Evolutionary conservation across 2,888 invertebrate species (phyloP).

Genomic region (Saturnia japonica): DNA sequence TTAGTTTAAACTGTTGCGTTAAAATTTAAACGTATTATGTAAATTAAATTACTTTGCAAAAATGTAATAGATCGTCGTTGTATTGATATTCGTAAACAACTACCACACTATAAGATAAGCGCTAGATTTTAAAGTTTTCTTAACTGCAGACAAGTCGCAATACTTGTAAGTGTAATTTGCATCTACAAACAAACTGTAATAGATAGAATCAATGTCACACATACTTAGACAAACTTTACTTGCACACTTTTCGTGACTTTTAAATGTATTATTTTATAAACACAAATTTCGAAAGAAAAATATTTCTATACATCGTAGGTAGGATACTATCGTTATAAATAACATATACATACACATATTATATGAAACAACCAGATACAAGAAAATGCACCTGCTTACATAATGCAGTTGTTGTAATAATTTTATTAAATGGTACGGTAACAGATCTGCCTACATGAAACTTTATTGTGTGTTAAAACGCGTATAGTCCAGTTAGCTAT

Average conservation of each 20-base stretch:
- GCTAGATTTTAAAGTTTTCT: constrained; percentile 17
- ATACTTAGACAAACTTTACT: constrained; percentile 22
- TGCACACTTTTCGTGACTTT: not conserved
- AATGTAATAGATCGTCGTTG: not conserved
- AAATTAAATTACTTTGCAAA: not conserved
- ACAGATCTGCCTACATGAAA: constrained; percentile 11
- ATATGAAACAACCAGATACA: not conserved
- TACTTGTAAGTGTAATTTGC: constrained; percentile 30
- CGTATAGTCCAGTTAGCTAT: constrained; percentile 54
- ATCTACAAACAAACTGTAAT: constrained; percentile 29
- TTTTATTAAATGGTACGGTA: not conserved
- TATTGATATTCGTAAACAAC: not conserved
- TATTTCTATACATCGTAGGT: not conserved
- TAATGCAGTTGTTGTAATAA: not conserved
- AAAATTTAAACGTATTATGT: not conserved
- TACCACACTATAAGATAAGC: not conserved
- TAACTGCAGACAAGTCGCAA: constrained; percentile 27
- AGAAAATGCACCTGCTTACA: constrained; percentile 4
- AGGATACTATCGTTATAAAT: not conserved
- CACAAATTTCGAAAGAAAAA: constrained; percentile 11
- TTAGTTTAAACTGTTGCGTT: not conserved
- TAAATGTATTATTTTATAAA: constrained; percentile 9
- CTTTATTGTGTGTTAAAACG: constrained; percentile 25
- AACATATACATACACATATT: too few relatives aligned
- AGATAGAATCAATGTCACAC: constrained; percentile 28